phyloP scores from a whole-genome alignment of 2,888 invertebrate genomes.

The Melangyna quadrimaculata region DNA sequence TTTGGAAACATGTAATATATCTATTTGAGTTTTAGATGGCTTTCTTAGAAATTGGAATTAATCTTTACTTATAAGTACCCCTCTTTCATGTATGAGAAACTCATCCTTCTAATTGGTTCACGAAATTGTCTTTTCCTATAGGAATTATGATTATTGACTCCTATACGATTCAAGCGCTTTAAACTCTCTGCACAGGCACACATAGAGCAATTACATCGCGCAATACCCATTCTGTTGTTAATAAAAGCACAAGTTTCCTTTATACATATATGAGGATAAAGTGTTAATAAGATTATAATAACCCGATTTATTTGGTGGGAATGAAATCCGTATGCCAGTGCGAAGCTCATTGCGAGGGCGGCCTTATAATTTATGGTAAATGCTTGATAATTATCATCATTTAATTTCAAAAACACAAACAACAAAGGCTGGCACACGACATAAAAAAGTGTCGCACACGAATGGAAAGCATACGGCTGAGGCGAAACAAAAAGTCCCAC shows the following conservation, averaged over 20 bases:
- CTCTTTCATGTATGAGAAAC: too few species aligned
- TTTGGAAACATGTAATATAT: too few species aligned
- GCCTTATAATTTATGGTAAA: slow-evolving; percentile 35
- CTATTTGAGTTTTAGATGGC: too few species aligned
- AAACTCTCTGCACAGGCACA: neutral
- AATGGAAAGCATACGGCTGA: neutral
- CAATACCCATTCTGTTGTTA: neutral
- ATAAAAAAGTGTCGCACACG: slow-evolving; percentile 25
- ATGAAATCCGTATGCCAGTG: slow-evolving; percentile 70
- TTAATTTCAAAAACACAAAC: slow-evolving; percentile 31
- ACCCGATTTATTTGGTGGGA: slow-evolving; percentile 38
- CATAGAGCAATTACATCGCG: neutral
- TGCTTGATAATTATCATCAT: slow-evolving; percentile 39
- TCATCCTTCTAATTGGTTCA: too few species aligned
- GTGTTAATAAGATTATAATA: slow-evolving; percentile 65
- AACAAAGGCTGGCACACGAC: slow-evolving; percentile 40
- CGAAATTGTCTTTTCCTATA: too few species aligned
- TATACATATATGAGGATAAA: neutral
- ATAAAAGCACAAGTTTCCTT: neutral
- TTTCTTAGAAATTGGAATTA: too few species aligned
- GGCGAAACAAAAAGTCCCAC: slow-evolving; percentile 6
- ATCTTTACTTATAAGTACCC: too few species aligned
- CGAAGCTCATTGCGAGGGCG: slow-evolving; percentile 20
- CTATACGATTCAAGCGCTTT: neutral
- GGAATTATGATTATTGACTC: too few species aligned